Evolutionary conservation across 1,140 invertebrate genomes (phyloP).

Genomic region (Caerostris extrusa): DNA sequence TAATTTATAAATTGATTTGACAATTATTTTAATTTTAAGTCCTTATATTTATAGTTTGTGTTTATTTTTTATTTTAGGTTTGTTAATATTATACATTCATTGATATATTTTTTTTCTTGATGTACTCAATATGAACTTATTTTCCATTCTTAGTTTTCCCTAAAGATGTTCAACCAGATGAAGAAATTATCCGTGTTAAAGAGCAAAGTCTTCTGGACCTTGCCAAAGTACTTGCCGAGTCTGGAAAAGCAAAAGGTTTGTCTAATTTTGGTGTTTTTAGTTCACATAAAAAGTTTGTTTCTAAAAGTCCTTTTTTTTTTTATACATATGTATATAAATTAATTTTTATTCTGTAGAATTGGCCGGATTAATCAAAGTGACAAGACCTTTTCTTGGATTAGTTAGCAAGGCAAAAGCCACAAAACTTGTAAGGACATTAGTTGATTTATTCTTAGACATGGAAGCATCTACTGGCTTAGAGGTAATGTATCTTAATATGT

Average conservation of each 20-base stretch:
- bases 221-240: slow-evolving; percentile 94
- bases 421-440: slow-evolving; percentile 96
- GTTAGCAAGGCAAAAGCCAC: slow-evolving; percentile 99
- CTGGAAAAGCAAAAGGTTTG: slow-evolving; percentile 91
- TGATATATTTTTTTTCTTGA: neutral
- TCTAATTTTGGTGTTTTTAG: no score
- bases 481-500: slow-evolving; percentile 78
- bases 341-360: slow-evolving; percentile 85
- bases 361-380: slow-evolving; percentile 95
- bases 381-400: slow-evolving; percentile 93
- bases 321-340: neutral
- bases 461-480: slow-evolving; percentile 95
- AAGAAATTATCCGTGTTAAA: slow-evolving; percentile 92
- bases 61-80: neutral
- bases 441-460: slow-evolving; percentile 98
- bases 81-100: neutral
- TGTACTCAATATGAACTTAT: neutral
- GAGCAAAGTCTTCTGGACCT: slow-evolving; percentile 94
- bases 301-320: neutral
- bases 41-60: neutral
- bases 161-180: slow-evolving; percentile 82
- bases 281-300: no score
- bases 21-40: neutral
- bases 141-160: slow-evolving; percentile 40
- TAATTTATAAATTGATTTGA: neutral